Percentiles rank a stretch among this genome's conserved stretches.
Evolutionary conservation across 2,113 vertebrate species (phyloP).

Genomic region (Chiloscyllium plagiosum): DNA sequence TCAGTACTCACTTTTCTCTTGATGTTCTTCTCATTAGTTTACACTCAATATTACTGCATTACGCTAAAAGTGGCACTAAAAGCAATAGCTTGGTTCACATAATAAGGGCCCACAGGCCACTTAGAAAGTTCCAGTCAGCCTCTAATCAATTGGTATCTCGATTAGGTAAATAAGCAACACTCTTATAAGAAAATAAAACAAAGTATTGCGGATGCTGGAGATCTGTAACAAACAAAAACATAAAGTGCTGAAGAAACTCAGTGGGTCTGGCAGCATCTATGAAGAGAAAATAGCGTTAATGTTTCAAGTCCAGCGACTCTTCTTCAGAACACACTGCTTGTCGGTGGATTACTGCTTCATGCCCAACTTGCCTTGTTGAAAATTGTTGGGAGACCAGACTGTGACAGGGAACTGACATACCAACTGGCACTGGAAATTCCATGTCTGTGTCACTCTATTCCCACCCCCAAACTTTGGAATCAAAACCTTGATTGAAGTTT

Average conservation of each 20-base stretch:
- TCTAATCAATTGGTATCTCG: not conserved
- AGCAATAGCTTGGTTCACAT: too few species aligned
- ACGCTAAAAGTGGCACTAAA: not conserved
- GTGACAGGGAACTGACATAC: not conserved
- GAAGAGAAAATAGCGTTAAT: too few species aligned
- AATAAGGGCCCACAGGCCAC: not conserved
- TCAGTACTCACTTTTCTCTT: not conserved
- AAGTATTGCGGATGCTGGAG: too few species aligned
- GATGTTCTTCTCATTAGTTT: not conserved
- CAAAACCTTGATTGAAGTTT: not conserved
- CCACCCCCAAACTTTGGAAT: not conserved
- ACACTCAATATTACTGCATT: not conserved
- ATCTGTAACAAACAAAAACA: too few species aligned
- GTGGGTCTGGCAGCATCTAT: too few species aligned
- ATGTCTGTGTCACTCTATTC: not conserved
- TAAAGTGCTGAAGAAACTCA: too few species aligned
- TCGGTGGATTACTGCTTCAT: not conserved
- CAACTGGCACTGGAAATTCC: not conserved
- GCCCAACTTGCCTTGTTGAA: not conserved
- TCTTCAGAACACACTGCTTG: not conserved
- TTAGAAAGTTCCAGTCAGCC: not conserved
- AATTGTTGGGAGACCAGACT: not conserved
- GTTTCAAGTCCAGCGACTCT: too few species aligned
- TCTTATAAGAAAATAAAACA: too few species aligned
- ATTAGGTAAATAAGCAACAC: not conserved